phyloP scores from a whole-genome alignment of 2,113 vertebrate genomes.

The Hypocryptadius cinnamomeus region DNA sequence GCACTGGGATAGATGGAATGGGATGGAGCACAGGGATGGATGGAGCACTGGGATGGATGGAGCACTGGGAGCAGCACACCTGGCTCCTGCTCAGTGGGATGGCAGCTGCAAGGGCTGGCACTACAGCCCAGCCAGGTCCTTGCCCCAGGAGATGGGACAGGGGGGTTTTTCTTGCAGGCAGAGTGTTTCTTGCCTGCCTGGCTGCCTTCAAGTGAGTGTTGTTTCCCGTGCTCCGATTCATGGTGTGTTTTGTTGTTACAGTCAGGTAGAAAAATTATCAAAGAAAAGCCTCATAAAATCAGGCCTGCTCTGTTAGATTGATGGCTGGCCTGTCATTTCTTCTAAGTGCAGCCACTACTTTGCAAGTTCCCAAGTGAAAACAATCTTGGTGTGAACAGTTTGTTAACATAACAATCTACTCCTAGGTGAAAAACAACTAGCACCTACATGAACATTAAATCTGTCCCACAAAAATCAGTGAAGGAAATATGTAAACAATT shows the following conservation, averaged over 20 bases:
- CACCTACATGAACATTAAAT: neutral
- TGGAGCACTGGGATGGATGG: too few relatives aligned
- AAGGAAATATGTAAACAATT: neutral
- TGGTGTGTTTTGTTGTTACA: neutral
- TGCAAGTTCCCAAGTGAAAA: neutral
- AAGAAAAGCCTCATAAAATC: neutral
- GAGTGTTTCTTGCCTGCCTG: neutral
- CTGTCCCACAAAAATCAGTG: neutral
- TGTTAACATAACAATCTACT: neutral
- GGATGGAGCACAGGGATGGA: too few relatives aligned
- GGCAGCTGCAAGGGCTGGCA: rapidly evolving
- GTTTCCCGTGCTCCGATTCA: neutral
- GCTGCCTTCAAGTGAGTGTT: neutral
- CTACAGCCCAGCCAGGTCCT: neutral
- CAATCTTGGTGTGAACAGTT: neutral
- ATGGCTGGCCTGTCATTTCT: neutral
- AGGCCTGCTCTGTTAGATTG: neutral
- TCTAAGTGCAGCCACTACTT: neutral
- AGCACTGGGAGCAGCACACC: rapidly evolving
- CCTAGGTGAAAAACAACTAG: neutral
- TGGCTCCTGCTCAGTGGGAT: neutral
- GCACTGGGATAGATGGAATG: too few relatives aligned
- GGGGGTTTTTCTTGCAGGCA: neutral
- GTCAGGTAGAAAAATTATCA: neutral
- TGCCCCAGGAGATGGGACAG: rapidly evolving